Base-by-base conservation (phyloP, 2,113 vertebrate species). In the Chauna torquata region DNA sequence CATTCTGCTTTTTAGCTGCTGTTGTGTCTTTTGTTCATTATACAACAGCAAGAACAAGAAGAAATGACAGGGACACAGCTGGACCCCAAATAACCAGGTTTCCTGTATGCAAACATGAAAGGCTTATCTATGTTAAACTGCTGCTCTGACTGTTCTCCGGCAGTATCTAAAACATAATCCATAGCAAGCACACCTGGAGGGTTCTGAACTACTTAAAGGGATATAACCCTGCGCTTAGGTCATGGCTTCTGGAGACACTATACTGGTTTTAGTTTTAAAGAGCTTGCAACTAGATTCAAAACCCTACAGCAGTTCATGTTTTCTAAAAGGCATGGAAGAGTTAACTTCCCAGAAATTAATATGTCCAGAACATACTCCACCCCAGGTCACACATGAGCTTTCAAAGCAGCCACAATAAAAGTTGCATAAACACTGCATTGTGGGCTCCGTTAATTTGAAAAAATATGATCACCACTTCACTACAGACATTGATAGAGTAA, bases 61-160 rank as follows among this genome's bases (percentile, higher is more conserved):
- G 77, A 88, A 97, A 82, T 0, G 2, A 76, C 42, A 11, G 75
- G 85, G 85, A 91, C 91, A 66, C 91, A 96, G 92, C 19, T 88
- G 91, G 95, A 95, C 88, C 80, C 86, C 38, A 66, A 96, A 89
- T 87, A 97, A 92, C 95, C 86, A 87, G 58, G 81, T 95, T 96
- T 94, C 74, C 74, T 94, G 81, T 85, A 52, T 87, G 86, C 62
- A 95, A 96, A 97, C 86, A 95, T 5, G 30, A 87, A 85, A 95
- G 66, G 54, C 81, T 87, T 80, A 89, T 84, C 62, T 82, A 82
- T 42, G 28, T 82, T 91, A 82, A 94, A 87, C 77, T 92, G 77
- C 94, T 92, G 77, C 74, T 91, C 54, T 88, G 49, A 68, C 92
- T 89, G 92, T 72, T 94, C 94, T 47, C 89, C 95, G 92, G 81